These are phyloP conservation scores for Cheirogaleus major DNA, from an alignment of 2,797 vertebrate genomes.

Conservation along the genomic window DNA sequence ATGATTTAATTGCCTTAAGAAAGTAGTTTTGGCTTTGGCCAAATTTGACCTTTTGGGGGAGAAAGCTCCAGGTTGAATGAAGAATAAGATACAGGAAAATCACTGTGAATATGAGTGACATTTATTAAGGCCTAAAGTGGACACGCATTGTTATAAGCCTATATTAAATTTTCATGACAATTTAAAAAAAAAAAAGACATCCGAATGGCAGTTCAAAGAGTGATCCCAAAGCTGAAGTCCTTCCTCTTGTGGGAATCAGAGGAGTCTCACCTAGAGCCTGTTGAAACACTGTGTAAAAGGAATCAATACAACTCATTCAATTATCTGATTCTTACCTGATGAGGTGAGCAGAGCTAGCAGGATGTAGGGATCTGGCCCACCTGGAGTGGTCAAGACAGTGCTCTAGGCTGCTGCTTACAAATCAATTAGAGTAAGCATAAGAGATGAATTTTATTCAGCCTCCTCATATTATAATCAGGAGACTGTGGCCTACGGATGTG, in stretches of 20 bases:
- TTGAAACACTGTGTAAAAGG: background rate
- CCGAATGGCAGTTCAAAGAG: background rate
- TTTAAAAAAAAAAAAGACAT: background rate
- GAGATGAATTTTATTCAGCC: background rate
- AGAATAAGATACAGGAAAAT: background rate
- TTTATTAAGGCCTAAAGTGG: background rate
- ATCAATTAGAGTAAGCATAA: background rate
- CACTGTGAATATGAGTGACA: background rate
- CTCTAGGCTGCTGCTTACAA: background rate
- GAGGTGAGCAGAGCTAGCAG: background rate
- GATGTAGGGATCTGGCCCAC: background rate
- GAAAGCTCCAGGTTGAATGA: background rate
- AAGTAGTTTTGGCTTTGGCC: background rate
- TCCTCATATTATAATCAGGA: background rate
- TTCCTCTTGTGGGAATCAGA: background rate
- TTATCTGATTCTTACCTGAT: background rate
- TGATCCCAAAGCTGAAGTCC: background rate
- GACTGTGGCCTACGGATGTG: background rate
- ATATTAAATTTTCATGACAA: background rate
- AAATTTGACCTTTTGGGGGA: background rate
- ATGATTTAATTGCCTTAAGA: background rate
- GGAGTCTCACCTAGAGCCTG: background rate
- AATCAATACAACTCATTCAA: background rate
- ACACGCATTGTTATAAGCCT: background rate
- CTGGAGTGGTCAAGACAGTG: background rate